Percentiles rank a stretch among this genome's conserved stretches.
These are phyloP conservation scores for Agraylea sexmaculata DNA, from an alignment of 1,140 invertebrate genomes.

Conservation along the genomic window DNA sequence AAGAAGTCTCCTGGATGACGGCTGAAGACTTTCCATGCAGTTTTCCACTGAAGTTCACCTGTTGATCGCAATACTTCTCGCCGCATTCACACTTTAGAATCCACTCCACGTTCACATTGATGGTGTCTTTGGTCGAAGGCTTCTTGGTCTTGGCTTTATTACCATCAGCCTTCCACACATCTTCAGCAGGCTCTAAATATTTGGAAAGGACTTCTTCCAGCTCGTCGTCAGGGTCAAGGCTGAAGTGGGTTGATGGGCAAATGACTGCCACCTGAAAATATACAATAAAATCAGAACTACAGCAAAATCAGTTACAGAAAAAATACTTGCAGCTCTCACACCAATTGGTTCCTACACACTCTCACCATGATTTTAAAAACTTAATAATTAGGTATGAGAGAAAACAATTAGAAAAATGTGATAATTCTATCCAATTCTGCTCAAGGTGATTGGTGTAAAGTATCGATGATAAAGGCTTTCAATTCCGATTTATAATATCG, in stretches of 20 bases:
- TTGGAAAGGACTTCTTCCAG: conserved; percentile 9
- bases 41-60: neutral
- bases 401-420: no score
- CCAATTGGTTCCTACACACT: neutral
- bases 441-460: no score
- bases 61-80: conserved; percentile 1
- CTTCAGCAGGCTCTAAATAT: conserved; percentile 4
- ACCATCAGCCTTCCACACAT: conserved; percentile 9
- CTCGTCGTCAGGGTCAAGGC: conserved; percentile 9
- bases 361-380: neutral
- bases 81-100: conserved; percentile 15
- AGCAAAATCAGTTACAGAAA: neutral
- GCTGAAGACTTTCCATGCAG: no score
- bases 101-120: conserved; percentile 13
- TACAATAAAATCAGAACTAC: neutral
- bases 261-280: conserved; percentile 12
- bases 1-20: no score
- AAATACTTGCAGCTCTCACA: neutral
- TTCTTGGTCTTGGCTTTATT: neutral
- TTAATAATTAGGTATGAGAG: no score
- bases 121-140: neutral
- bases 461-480: no score
- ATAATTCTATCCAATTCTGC: no score
- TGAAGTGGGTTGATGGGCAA: conserved; percentile 8
- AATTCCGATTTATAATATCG: no score